phyloP scores from a whole-genome alignment of 2,888 invertebrate species.

The Drosophila mimica region DNA sequence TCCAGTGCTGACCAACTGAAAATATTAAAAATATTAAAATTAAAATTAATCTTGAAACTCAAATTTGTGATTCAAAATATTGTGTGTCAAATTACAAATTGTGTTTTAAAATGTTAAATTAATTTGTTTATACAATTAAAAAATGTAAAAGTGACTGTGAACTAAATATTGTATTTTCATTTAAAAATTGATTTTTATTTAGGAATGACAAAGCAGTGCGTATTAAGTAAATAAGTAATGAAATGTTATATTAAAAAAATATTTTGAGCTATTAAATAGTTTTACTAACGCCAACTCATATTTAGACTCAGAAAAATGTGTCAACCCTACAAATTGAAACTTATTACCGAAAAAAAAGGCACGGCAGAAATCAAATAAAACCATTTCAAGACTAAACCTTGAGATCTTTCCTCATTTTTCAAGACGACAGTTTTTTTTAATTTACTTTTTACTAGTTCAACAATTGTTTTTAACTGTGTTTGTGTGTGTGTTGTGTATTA shows the following conservation, averaged over 20 bases:
- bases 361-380: conserved; percentile 15
- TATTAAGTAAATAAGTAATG: neutral
- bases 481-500: conserved; percentile 4
- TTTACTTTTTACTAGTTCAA: neutral
- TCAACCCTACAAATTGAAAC: conserved; percentile 14
- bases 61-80: neutral
- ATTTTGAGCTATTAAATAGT: neutral
- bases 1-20: conserved; percentile 25
- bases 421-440: conserved; percentile 13
- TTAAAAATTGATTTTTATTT: neutral
- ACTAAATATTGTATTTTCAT: neutral
- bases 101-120: neutral
- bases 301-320: neutral
- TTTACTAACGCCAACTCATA: neutral
- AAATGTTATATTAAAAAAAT: neutral
- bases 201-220: neutral
- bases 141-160: neutral
- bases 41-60: neutral
- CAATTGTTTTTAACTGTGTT: conserved; percentile 16
- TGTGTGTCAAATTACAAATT: neutral
- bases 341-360: neutral
- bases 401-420: neutral
- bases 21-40: conserved; percentile 10
- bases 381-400: conserved; percentile 2
- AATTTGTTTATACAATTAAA: neutral